Base-by-base conservation (phyloP, 2,113 vertebrate species). In the Erinaceus europaeus region DNA sequence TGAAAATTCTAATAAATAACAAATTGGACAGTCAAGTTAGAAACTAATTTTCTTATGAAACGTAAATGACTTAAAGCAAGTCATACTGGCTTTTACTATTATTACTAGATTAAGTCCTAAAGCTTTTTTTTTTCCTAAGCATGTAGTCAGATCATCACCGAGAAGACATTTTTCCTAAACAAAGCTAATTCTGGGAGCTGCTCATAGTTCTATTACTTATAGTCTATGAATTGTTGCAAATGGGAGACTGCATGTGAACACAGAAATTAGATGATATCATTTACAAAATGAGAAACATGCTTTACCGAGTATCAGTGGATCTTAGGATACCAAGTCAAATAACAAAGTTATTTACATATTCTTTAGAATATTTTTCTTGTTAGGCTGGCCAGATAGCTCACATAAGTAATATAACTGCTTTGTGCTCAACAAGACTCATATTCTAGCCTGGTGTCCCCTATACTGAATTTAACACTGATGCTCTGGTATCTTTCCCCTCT, bases 1-100 rank as follows among this genome's bases (percentile, higher is more conserved):
- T 72, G 74, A 59, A 80, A 94, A 96, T 67, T 95, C 93, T 96
- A 83, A 50, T 74, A 40, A 82, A 20, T 64, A 74, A 42, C 61
- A 61, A 42, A 86, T 21, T 64, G 5, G 27, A 91, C 78, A 92
- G 21, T 4, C 55, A 29, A 87, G 90, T 53, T 14, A 65, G 2
- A 76, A 91, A 67, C 65, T 4, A n/a, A 13, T 17, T 48, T 8
- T 21, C 9, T 11, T 6, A 38, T 14, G n/a, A 69, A 61, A 34
- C 10, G 48, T 9, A 42, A 62, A 73, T 42, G 20, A 80, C 53
- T 52, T 74, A 13, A 74, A 57, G 59, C 27, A 64, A 48, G 9
- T 67, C 2, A 6, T 44, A 71, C 4, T 71, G 62, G 36, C 25
- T 57, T 52, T 36, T 68, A 15, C 9, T 17, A 68, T 48, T 75